These are phyloP conservation scores for Gibbula magus DNA, from an alignment of 2,888 invertebrate genomes.

Conservation along the genomic window DNA sequence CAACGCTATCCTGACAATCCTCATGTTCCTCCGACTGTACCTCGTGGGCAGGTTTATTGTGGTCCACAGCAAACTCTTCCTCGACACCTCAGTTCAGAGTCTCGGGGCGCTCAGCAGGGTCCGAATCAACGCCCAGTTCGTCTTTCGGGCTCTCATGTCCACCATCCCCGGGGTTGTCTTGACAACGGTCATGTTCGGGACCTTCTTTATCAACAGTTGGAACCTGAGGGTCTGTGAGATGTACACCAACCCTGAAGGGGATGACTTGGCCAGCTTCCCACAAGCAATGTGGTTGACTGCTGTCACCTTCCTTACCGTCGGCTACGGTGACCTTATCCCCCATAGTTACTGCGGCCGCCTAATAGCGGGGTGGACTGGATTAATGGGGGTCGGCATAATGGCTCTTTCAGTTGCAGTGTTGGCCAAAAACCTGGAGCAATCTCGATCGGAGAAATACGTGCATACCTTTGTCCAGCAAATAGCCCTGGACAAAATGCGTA, in stretches of 20 bases:
- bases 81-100: slow-evolving; percentile 67
- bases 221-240: slow-evolving; percentile 62
- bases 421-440: slow-evolving; percentile 65
- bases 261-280: slow-evolving; percentile 48
- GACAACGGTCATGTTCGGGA: slow-evolving; percentile 57
- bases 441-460: slow-evolving; percentile 61
- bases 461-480: slow-evolving; percentile 64
- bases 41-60: slow-evolving; percentile 61
- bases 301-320: slow-evolving; percentile 65
- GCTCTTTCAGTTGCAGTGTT: slow-evolving; percentile 65
- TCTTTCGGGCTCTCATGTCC: slow-evolving; percentile 64
- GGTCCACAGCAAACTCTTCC: slow-evolving; percentile 62
- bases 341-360: slow-evolving; percentile 62
- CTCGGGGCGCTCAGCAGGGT: slow-evolving; percentile 65
- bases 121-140: slow-evolving; percentile 65
- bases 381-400: slow-evolving; percentile 68
- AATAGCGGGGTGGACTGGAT: slow-evolving; percentile 59
- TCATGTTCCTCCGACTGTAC: slow-evolving; percentile 64
- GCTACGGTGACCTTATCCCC: slow-evolving; percentile 67
- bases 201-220: slow-evolving; percentile 62
- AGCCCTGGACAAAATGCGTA: slow-evolving; percentile 54
- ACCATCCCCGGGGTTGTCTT: slow-evolving; percentile 59
- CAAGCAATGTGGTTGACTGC: slow-evolving; percentile 67
- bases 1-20: slow-evolving; percentile 61
- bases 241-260: slow-evolving; percentile 53